These are phyloP conservation scores for Microtus montanus DNA, from an alignment of 2,113 vertebrate species.

Conservation along the genomic window DNA sequence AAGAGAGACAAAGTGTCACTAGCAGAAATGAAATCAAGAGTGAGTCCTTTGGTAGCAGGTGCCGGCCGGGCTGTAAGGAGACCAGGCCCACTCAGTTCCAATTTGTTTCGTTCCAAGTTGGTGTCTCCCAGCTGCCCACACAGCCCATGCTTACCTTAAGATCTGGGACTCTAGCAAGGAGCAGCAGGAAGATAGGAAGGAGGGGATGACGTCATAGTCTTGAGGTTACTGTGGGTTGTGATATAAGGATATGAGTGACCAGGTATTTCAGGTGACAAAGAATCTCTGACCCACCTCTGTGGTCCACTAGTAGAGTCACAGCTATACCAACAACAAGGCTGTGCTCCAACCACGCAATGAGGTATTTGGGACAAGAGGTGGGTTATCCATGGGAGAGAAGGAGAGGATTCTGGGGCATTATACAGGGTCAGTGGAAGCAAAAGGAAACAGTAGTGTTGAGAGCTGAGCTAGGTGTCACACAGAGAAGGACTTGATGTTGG, in stretches of 20 bases:
- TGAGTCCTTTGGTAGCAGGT: neutral
- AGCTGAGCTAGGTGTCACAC: neutral
- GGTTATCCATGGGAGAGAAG: fast-evolving
- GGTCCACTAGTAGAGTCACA: neutral
- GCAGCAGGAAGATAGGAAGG: fast-evolving
- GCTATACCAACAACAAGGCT: neutral
- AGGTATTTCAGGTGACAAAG: neutral
- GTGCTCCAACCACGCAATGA: neutral
- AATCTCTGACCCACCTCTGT: neutral
- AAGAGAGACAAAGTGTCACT: neutral
- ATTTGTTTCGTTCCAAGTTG: neutral
- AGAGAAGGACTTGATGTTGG: neutral
- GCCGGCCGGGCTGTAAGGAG: neutral
- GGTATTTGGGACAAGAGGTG: neutral
- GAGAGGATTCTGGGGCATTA: too few relatives aligned
- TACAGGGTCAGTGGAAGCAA: fast-evolving
- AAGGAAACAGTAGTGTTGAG: neutral
- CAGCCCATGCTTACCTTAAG: neutral
- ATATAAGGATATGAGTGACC: neutral
- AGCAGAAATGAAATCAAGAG: neutral
- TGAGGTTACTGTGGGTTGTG: neutral
- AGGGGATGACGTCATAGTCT: fast-evolving
- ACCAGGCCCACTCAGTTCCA: neutral
- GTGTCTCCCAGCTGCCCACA: neutral
- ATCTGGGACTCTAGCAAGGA: too few relatives aligned